These are phyloP conservation scores for Protodeltote pygarga DNA, from an alignment of 2,888 invertebrate species.

Conservation along the genomic window DNA sequence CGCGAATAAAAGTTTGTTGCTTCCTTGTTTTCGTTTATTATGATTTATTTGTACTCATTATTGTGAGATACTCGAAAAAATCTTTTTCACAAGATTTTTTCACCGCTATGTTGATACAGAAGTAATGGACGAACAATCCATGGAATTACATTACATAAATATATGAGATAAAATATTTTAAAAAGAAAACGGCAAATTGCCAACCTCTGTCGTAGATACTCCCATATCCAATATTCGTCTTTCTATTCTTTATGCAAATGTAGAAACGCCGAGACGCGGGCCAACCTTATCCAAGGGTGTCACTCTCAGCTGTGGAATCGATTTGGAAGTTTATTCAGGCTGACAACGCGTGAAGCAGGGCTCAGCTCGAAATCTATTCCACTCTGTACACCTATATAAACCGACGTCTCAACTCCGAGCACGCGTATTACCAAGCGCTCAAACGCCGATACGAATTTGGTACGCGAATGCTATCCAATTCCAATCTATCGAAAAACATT, in stretches of 20 bases:
- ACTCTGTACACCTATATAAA: conserved; percentile 60
- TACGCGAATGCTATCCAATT: conserved; percentile 54
- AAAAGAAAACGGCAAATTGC: conserved; percentile 43
- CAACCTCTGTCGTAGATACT: conserved; percentile 46
- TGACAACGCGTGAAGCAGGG: conserved; percentile 82
- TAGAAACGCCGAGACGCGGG: conserved; percentile 64
- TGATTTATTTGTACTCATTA: conserved; percentile 36
- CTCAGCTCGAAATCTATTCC: conserved; percentile 73
- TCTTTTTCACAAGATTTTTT: not conserved
- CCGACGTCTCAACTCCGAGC: conserved; percentile 52
- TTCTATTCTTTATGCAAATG: conserved; percentile 83
- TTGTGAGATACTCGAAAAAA: not conserved
- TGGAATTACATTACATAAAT: conserved; percentile 30
- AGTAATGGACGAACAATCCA: conserved; percentile 17
- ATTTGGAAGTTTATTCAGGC: conserved; percentile 85
- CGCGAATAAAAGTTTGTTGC: conserved; percentile 55
- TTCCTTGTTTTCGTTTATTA: conserved; percentile 46
- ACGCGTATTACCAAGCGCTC: conserved; percentile 49
- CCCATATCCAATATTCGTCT: conserved; percentile 64
- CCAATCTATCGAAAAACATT: conserved; percentile 64
- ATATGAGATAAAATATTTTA: conserved; percentile 34
- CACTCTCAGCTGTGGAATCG: conserved; percentile 84
- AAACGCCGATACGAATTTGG: conserved; percentile 59
- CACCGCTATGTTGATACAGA: conserved; percentile 2
- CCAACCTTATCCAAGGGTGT: conserved; percentile 77